These are phyloP conservation scores for Microctenopoma lineatum DNA, from an alignment of 2,797 vertebrate genomes.

Conservation along the genomic window DNA sequence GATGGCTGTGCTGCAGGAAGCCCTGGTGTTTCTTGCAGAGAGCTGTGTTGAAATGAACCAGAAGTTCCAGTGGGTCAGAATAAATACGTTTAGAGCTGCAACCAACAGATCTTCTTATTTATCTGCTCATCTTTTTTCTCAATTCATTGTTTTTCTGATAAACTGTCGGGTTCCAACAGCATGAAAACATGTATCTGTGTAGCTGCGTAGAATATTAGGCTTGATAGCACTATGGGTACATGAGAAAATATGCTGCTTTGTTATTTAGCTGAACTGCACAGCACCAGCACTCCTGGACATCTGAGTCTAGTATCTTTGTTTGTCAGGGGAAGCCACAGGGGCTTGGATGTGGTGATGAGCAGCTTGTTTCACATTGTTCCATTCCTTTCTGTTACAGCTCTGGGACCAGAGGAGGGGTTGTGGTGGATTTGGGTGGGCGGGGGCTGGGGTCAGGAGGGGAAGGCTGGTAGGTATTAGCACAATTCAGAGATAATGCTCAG, in stretches of 20 bases:
- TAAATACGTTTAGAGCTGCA: not conserved
- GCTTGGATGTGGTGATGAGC: constrained; percentile 32
- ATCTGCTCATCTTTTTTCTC: not conserved
- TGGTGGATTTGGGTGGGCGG: constrained; percentile 13
- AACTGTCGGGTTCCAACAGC: not conserved
- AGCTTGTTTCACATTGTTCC: constrained; percentile 67
- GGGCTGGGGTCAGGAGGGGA: constrained; percentile 41
- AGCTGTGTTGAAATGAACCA: constrained; percentile 29
- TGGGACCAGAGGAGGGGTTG: constrained; percentile 39
- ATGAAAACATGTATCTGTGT: not conserved
- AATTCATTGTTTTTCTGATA: not conserved
- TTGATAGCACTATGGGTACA: not conserved
- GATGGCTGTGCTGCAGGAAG: constrained; percentile 44
- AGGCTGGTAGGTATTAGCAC: constrained; percentile 55
- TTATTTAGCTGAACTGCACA: constrained; percentile 36
- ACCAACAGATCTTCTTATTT: not conserved
- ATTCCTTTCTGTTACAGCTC: constrained; percentile 61
- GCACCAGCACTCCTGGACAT: constrained; percentile 41
- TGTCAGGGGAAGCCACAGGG: constrained; percentile 56
- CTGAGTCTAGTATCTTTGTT: constrained; percentile 53
- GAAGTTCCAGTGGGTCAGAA: not conserved
- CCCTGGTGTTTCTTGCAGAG: constrained; percentile 23
- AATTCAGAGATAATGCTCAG: constrained; percentile 65
- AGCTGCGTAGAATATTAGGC: not conserved
- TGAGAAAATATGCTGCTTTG: not conserved